Evolutionary conservation across 2,113 vertebrate genomes (phyloP).

Genomic region (Campylomormyrus numenius): DNA sequence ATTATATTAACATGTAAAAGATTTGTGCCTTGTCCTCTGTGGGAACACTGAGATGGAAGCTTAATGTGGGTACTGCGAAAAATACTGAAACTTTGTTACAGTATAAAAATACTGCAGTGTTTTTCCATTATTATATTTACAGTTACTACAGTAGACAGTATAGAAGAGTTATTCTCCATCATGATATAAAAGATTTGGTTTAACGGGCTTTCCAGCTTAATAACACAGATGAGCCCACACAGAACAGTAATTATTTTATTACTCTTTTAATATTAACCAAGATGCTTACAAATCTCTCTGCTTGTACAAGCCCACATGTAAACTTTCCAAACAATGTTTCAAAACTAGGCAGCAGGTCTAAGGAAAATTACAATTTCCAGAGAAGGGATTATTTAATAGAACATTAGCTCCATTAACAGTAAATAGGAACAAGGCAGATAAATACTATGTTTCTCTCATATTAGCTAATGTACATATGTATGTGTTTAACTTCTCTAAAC

Average conservation of each 20-base stretch:
- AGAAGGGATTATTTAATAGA: not conserved
- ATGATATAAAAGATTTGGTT: not conserved
- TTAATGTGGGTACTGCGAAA: not conserved
- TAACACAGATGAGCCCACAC: constrained; percentile 11
- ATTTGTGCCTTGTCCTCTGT: not conserved
- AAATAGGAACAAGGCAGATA: not conserved
- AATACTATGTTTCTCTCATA: not conserved
- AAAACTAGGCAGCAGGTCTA: not conserved
- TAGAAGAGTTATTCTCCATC: not conserved
- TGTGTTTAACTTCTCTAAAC: not conserved
- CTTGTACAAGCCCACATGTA: constrained; percentile 11
- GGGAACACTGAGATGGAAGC: not conserved
- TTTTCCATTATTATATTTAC: not conserved
- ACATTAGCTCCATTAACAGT: not conserved
- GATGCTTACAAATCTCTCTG: not conserved
- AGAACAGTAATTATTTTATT: not conserved
- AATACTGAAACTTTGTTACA: not conserved
- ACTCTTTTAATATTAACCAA: constrained; percentile 15
- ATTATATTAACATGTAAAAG: not conserved
- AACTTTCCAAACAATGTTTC: not conserved
- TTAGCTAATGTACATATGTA: not conserved
- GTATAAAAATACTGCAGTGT: not conserved
- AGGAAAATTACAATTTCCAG: not conserved
- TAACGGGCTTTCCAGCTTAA: not conserved
- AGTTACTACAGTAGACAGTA: not conserved